Evolutionary conservation across 2,888 invertebrate genomes (phyloP).

Genomic region (Dynastes tityus): DNA sequence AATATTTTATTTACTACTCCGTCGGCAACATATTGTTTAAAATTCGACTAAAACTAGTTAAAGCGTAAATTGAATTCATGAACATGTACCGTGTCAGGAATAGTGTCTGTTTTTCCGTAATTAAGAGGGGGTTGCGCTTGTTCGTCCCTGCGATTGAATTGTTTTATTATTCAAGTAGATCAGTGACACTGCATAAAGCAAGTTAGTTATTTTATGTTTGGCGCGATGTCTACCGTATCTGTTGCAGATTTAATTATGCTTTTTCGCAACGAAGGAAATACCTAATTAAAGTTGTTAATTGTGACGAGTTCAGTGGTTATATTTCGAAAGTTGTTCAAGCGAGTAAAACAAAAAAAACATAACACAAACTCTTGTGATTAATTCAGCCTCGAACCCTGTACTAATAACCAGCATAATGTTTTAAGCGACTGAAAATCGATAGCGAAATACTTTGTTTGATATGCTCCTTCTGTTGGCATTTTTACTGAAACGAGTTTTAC

Average conservation of each 20-base stretch:
- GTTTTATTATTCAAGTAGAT: constrained; percentile 53
- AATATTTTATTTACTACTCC: constrained; percentile 33
- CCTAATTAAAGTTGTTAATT: constrained; percentile 53
- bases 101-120: constrained; percentile 50
- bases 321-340: constrained; percentile 47
- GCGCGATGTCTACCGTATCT: constrained; percentile 33
- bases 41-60: constrained; percentile 49
- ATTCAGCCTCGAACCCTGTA: constrained; percentile 21
- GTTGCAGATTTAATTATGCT: constrained; percentile 53
- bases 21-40: constrained; percentile 45
- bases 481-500: too few species aligned
- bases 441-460: neutral
- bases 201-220: constrained; percentile 49
- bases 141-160: constrained; percentile 45
- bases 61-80: constrained; percentile 50
- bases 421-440: constrained; percentile 22
- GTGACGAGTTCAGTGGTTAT: constrained; percentile 46
- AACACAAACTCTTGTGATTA: neutral
- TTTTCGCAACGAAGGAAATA: constrained; percentile 45
- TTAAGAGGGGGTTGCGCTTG: constrained; percentile 43
- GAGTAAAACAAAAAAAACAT: constrained; percentile 28
- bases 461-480: too few species aligned
- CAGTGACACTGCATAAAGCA: constrained; percentile 52
- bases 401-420: constrained; percentile 24
- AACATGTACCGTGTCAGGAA: constrained; percentile 45